These are phyloP conservation scores for Carduelis carduelis DNA, from an alignment of 2,797 vertebrate species.

Conservation along the genomic window DNA sequence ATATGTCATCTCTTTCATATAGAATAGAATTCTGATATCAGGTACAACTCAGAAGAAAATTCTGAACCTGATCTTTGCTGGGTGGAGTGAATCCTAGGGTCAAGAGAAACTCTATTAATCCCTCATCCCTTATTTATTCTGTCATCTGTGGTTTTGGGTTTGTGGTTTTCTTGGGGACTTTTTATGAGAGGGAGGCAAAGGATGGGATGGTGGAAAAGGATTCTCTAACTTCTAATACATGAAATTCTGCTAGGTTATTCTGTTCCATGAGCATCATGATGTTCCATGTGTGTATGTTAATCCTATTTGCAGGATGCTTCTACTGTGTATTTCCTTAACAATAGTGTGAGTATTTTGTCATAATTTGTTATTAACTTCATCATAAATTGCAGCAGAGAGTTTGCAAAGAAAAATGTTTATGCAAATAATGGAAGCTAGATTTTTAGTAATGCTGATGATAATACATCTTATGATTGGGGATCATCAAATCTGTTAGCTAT, in stretches of 20 bases:
- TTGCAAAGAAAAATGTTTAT: background rate
- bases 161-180: background rate
- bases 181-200: fast-evolving
- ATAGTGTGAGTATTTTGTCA: background rate
- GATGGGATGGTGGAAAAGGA: background rate
- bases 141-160: background rate
- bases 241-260: background rate
- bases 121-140: background rate
- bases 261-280: background rate
- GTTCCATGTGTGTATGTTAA: background rate
- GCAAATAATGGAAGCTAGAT: background rate
- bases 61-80: background rate
- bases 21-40: background rate
- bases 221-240: background rate
- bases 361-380: background rate
- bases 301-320: background rate
- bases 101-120: background rate
- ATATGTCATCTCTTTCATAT: background rate
- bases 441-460: background rate
- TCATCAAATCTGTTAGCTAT: background rate
- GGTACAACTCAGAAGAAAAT: background rate
- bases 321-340: background rate
- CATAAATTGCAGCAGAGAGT: background rate
- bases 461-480: background rate
- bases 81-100: background rate